Conservation (phyloP, 1,140 invertebrate species). For the Leptinotarsa defecta region DNA sequence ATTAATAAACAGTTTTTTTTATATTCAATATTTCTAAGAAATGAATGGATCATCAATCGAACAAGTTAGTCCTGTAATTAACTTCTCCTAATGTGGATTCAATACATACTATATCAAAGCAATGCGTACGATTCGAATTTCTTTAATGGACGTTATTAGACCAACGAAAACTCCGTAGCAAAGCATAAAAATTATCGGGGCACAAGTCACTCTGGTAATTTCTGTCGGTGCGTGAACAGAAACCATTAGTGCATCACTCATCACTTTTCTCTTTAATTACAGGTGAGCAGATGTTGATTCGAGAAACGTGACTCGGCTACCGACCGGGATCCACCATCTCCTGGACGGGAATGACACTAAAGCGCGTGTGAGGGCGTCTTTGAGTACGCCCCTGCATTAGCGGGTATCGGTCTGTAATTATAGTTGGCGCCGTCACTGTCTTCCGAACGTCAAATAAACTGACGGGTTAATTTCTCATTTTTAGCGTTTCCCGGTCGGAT, state of each 20-base stretch:
- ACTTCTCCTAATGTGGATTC: too few relatives aligned
- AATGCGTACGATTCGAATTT: too few relatives aligned
- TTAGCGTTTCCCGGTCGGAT: neutral
- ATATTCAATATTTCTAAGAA: too few relatives aligned
- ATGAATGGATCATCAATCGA: too few relatives aligned
- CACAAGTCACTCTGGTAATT: slow-evolving; percentile 2
- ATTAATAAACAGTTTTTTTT: too few relatives aligned
- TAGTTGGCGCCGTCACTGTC: slow-evolving; percentile 18
- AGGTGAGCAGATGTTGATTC: slow-evolving; percentile 17
- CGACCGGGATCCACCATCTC: slow-evolving; percentile 12
- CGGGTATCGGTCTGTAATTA: slow-evolving; percentile 17
- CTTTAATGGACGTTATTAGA: too few relatives aligned
- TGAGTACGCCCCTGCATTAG: slow-evolving; percentile 22
- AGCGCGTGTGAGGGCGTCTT: slow-evolving; percentile 20
- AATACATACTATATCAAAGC: too few relatives aligned
- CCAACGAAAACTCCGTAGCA: too few relatives aligned
- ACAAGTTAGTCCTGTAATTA: too few relatives aligned
- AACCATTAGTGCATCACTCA: slow-evolving; percentile 35
- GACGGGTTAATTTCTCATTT: slow-evolving; percentile 20
- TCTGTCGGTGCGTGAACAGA: neutral
- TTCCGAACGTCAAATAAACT: slow-evolving; percentile 15
- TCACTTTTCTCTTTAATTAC: slow-evolving; percentile 35
- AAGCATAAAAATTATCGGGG: neutral
- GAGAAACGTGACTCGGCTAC: slow-evolving; percentile 20
- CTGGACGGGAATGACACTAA: slow-evolving; percentile 17